Evolutionary conservation across 2,797 vertebrate species (phyloP), one percentile per base, ranked within the genome.

Genomic region (Dicrostonyx torquatus): DNA sequence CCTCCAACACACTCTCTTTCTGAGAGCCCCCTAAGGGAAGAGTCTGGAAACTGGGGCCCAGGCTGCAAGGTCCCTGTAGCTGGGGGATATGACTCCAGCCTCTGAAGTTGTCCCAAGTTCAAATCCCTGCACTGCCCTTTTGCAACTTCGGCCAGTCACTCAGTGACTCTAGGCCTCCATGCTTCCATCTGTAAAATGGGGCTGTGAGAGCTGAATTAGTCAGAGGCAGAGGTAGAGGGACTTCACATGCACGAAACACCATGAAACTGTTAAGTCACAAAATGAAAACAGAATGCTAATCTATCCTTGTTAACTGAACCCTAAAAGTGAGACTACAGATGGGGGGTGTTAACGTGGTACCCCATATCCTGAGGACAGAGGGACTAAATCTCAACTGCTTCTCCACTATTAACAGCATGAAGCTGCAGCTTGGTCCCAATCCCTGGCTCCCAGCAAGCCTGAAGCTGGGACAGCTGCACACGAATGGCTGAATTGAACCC

Each of bases 221-320:
- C 48, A 75, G 24, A 43, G 0, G 3, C 0, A 8, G 40, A 60
- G 0, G 8, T 0, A 6, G n/a, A 60, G 45, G 24, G 64, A 12
- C 5, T 3, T 34, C 53, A 18, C 85, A 40, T 5, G 11, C 1
- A 53, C 60, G 40, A 85, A 58, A 73, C 53, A 6, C 12, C 17
- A 6, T 40, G n/a, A 37, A 84, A 60, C 66, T 18, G 8, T 79
- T 2, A 58, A 43, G 45, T 40, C 77, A 83, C n/a, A 37, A 82
- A 94, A 85, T 37, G 62, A 86, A 48, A 40, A n/a, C 37, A 55
- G 43, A 40, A 37, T 45, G 14, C 6, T 58, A 66, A 55, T 64
- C 40, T 31, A 8, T 10, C 14, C 37, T 50, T 40, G 24, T 62
- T 80, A 62, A 0, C 9, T 24, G n/a, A 64, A 83, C 11, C 62